These are phyloP conservation scores for Mus caroli DNA, from an alignment of 2,797 vertebrate genomes.

Conservation along the genomic window DNA sequence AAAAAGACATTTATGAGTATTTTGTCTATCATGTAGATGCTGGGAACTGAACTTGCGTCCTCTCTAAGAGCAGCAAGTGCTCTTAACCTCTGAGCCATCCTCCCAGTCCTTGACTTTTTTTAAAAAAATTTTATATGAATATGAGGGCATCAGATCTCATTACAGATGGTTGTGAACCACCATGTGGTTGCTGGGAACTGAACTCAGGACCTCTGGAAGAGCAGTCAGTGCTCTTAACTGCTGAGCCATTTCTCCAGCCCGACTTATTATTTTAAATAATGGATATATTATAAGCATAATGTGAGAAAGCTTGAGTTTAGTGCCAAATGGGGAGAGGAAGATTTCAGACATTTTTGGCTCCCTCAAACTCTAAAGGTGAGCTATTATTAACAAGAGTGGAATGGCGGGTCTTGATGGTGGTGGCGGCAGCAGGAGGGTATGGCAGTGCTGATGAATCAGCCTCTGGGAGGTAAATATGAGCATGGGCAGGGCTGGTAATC, in stretches of 20 bases:
- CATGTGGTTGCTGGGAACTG: too few species aligned
- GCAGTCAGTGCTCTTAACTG: not conserved
- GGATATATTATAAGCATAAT: not conserved
- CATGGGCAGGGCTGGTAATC: constrained; percentile 52
- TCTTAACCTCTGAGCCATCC: too few species aligned
- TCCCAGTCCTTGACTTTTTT: too few species aligned
- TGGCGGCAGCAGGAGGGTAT: not conserved
- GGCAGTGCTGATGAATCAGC: constrained; percentile 55
- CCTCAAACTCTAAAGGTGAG: not conserved
- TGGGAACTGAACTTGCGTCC: too few species aligned
- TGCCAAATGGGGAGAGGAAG: not conserved
- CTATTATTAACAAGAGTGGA: not conserved
- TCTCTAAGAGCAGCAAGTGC: too few species aligned
- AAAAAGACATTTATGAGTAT: too few species aligned
- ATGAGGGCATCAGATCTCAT: too few species aligned
- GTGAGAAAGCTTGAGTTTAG: not conserved
- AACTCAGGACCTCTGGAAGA: not conserved
- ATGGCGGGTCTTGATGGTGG: not conserved
- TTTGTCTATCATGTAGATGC: not conserved
- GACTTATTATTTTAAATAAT: not conserved
- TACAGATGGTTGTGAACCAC: too few species aligned
- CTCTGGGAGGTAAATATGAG: constrained; percentile 14
- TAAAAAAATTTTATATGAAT: too few species aligned
- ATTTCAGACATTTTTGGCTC: constrained; percentile 16
- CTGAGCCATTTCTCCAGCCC: not conserved